Base-by-base conservation (phyloP, 2,797 vertebrate species). In the Cyprinodon diabolis region DNA sequence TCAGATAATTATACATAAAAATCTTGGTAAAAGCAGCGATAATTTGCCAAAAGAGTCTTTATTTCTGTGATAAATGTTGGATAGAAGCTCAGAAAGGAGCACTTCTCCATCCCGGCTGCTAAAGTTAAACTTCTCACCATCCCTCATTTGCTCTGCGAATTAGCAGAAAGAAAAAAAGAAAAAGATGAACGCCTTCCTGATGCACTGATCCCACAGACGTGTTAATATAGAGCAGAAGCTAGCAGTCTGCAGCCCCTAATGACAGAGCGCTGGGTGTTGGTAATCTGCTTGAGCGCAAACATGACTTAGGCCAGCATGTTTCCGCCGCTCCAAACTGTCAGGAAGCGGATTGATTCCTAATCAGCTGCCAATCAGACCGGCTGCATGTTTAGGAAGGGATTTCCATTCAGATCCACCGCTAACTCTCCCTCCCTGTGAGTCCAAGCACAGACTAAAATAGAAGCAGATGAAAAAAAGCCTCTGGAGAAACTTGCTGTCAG, bases 401-500 rank as follows among this genome's bases (percentile, higher is more conserved):
- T 79, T 84, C 82, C 76, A 72, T 43, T 51, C 47, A 15, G 74
- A 37, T 25, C 51, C 57, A 54, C 74, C 48, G 30, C 55, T 37
- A 51, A 80, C 49, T 72, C 65, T 25, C 71, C 30, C 78, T 67
- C 56, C 4, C 56, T 63, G 35, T 69, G 73, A 89, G 76, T 83
- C 75, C 68, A 76, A 65, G 52, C 51, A 13, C 69, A 63, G 73
- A 75, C 72, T 23, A 74, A 83, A 90, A 89, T 87, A 89, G 84
- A 79, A 67, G 72, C 70, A 70, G 75, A 4, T 13, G 69, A n/a
- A 87, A 88, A 83, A 88, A 83, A 74, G 72, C 78, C 79, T 84
- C 81, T 69, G 71, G 84, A 87, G 80, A 62, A 84, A 80, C 72
- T 84, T 35, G 69, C 86, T 80, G 67, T 77, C 82, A 82, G 75